A percentile compares a stretch with the other conserved stretches of the same genome.
Evolutionary conservation across 2,113 vertebrate genomes (phyloP).

Genomic region (Tiliqua scincoides): DNA sequence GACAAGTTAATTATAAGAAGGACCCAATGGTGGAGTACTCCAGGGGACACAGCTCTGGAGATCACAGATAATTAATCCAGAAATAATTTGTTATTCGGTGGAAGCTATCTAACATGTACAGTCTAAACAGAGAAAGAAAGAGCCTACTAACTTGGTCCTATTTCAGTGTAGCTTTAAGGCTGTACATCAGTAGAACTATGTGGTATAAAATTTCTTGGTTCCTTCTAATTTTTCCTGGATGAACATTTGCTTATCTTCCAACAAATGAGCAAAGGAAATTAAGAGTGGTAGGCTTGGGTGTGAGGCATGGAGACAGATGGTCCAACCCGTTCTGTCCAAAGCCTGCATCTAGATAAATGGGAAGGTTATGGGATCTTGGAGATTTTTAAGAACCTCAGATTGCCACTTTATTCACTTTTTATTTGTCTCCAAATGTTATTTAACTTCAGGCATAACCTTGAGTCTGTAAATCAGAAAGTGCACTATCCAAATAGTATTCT

Average conservation of each 20-base stretch:
- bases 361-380: slow-evolving; percentile 39
- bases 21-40: background rate
- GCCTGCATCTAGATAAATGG: slow-evolving; percentile 29
- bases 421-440: slow-evolving; percentile 58
- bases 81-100: slow-evolving; percentile 1
- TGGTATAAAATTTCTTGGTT: slow-evolving; percentile 9
- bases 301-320: background rate
- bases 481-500: slow-evolving; percentile 62
- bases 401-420: slow-evolving; percentile 54
- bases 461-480: slow-evolving; percentile 55
- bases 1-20: background rate
- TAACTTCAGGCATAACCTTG: slow-evolving; percentile 51
- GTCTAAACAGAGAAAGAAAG: background rate
- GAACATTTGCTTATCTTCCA: slow-evolving; percentile 36
- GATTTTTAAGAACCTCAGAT: slow-evolving; percentile 44
- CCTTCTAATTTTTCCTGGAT: slow-evolving; percentile 23
- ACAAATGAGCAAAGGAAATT: slow-evolving; percentile 23
- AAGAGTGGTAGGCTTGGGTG: slow-evolving; percentile 9
- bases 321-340: slow-evolving; percentile 18
- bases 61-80: slow-evolving; percentile 13
- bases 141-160: background rate
- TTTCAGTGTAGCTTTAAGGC: slow-evolving; percentile 22
- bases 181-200: slow-evolving; percentile 24
- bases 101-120: slow-evolving; percentile 12
- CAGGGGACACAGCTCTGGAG: slow-evolving; percentile 15